phyloP scores from a whole-genome alignment of 1,140 invertebrate genomes.

The Leptinotarsa defecta region DNA sequence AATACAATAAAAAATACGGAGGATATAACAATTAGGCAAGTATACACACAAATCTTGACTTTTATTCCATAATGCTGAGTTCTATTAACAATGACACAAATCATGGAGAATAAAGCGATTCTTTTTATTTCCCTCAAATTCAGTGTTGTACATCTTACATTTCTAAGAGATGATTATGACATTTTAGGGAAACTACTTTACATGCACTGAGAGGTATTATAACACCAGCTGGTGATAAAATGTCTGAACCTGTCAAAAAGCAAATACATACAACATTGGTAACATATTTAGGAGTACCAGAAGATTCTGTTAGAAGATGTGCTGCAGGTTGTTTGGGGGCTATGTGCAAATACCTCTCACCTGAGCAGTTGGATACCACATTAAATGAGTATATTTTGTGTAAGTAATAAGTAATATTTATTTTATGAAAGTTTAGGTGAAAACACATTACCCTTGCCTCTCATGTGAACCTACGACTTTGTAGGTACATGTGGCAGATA shows the following conservation, averaged over 20 bases:
- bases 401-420: conserved; percentile 51
- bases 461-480: no score
- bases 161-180: neutral
- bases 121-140: no score
- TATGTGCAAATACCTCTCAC: conserved; percentile 75
- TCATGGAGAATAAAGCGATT: no score
- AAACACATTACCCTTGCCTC: no score
- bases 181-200: conserved; percentile 82
- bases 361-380: conserved; percentile 75
- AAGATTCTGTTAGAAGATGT: conserved; percentile 79
- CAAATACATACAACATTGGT: conserved; percentile 75
- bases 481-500: no score
- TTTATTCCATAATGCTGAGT: no score
- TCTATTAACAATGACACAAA: no score
- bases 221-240: conserved; percentile 83
- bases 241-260: conserved; percentile 80
- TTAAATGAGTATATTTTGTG: conserved; percentile 77
- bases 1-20: conserved; percentile 83
- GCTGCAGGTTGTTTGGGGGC: conserved; percentile 89
- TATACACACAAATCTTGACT: neutral
- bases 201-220: conserved; percentile 86
- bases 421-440: neutral
- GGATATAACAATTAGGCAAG: conserved; percentile 76
- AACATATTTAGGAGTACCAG: conserved; percentile 71
- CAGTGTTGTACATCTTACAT: no score